Evolutionary conservation across 2,888 invertebrate species (phyloP), one percentile per base, ranked within the genome.

Genomic region (Gari tellinella): DNA sequence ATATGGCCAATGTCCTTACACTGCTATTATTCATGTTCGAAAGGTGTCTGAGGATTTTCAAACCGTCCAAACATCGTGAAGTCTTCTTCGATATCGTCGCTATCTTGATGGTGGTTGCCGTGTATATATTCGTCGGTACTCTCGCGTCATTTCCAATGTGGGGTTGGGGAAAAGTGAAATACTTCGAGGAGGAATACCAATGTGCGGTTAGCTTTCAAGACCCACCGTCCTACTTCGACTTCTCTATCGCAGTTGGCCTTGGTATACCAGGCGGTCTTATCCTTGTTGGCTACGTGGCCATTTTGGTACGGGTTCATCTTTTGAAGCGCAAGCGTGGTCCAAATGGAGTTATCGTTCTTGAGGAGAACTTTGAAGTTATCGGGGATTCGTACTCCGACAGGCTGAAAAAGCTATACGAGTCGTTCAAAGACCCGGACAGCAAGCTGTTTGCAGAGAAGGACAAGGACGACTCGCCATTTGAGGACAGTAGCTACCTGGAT

Each of bases 11-110:
- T 63, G 79, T 80, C 49, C 85, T 85, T 57, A 79, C 83, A 0
- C 73, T 86, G 12, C 25, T 79, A 17, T 38, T 81, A 1, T 57
- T 88, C 19, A 74, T 84, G 53, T 70, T 86, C 21, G 87, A 86
- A 58, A 66, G 83, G 52, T 75, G 75, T 48, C 48, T 88, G 12
- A 69, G 52, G 19, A 55, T 87, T 17, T 77, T 81, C 45, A 80
- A 80, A 43, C 88, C 88, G 0, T 86, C 86, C 3, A 80, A 80
- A 23, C 86, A 86, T 57, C 68, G 68, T 12, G 81, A 82, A 66
- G 77, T 85, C 1, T 83, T 86, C 43, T 77, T 81, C 19, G 76
- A 81, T 31, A 61, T 72, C 0, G 81, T 84, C 15, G 70, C 80
- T 4, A 40, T 81, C 0, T 49, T 87, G 23, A 55, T 85, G 31